These are phyloP conservation scores for Microcebus griseorufus DNA, from an alignment of 2,113 vertebrate species.

Conservation along the genomic window DNA sequence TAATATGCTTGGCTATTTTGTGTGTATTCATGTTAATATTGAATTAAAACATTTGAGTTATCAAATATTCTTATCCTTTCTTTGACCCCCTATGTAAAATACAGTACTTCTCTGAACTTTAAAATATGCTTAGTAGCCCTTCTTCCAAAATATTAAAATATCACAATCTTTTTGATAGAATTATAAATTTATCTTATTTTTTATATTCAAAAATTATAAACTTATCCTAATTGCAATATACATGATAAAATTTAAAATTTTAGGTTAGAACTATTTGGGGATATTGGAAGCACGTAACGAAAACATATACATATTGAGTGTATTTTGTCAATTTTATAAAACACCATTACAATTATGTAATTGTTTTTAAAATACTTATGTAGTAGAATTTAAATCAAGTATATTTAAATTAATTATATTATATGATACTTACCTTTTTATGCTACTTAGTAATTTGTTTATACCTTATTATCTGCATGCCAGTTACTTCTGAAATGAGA, in stretches of 20 bases:
- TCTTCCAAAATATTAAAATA: neutral
- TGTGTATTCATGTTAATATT: neutral
- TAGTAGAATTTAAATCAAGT: neutral
- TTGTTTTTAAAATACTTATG: neutral
- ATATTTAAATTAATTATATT: neutral
- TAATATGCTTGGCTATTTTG: neutral
- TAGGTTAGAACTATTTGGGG: neutral
- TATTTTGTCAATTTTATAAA: neutral
- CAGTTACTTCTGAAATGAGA: slow-evolving; percentile 29
- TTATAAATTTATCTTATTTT: neutral
- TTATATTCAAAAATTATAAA: neutral
- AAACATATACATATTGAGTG: neutral
- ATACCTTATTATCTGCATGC: neutral
- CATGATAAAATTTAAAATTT: neutral
- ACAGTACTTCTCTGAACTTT: neutral
- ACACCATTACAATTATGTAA: neutral
- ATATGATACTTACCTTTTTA: neutral
- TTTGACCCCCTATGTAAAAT: neutral
- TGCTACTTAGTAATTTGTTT: neutral
- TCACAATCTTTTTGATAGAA: neutral
- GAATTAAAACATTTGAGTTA: neutral
- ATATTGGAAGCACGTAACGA: neutral
- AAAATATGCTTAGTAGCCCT: neutral
- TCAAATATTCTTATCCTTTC: neutral
- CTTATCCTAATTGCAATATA: neutral